Conservation (phyloP, 2,888 invertebrate genomes). For the Myathropa florea region DNA sequence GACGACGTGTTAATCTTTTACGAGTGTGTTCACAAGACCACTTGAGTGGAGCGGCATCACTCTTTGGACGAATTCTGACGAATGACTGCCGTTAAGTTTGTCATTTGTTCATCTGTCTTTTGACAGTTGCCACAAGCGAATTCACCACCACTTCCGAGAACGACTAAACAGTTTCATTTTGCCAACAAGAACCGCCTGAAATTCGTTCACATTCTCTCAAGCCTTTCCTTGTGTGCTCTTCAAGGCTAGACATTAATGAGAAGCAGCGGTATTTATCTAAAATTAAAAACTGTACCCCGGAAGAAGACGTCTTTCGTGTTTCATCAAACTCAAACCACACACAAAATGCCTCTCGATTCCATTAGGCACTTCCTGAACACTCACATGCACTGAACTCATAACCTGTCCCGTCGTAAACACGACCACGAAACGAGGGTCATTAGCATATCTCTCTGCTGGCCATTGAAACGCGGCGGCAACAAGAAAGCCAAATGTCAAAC, state of each 20-base stretch:
- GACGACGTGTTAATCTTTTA: background rate
- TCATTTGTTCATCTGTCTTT: background rate
- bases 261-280: background rate
- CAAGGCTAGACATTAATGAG: background rate
- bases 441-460: background rate
- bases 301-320: too few species aligned
- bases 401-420: background rate
- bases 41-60: background rate
- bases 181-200: background rate
- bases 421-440: background rate
- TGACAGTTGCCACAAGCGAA: too few species aligned
- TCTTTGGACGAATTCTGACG: background rate
- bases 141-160: background rate
- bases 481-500: background rate
- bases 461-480: background rate
- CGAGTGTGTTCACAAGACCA: too few species aligned
- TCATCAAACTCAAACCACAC: background rate
- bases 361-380: background rate
- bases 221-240: background rate
- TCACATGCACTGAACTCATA: background rate
- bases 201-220: background rate
- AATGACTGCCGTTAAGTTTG: background rate
- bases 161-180: background rate
- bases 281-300: too few species aligned
- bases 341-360: background rate